Percentiles rank a stretch among this genome's conserved stretches.
phyloP scores from a whole-genome alignment of 2,113 vertebrate species.

The Nerophis ophidion region DNA sequence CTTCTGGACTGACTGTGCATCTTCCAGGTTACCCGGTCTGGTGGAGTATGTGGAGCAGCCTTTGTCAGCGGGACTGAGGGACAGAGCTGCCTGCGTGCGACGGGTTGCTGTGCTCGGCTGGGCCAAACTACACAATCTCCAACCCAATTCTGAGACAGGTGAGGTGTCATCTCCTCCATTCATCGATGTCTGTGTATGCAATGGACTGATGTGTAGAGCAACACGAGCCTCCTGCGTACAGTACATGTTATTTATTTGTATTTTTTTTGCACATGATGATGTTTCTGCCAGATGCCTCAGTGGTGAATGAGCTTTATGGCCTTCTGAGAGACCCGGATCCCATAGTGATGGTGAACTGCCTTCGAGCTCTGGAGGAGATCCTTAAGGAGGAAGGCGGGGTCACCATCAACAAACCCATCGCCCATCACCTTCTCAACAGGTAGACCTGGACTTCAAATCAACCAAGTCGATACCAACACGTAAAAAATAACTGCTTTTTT shows the following conservation, averaged over 20 bases:
- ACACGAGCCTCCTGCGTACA: not conserved
- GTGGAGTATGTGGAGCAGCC: conserved; percentile 91
- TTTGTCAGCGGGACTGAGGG: conserved; percentile 79
- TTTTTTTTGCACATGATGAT: not conserved
- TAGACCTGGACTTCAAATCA: conserved; percentile 39
- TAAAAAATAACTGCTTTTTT: too few species aligned
- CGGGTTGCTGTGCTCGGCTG: conserved; percentile 91
- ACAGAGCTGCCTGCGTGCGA: conserved; percentile 89
- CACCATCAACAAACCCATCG: conserved; percentile 94
- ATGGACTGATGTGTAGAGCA: too few species aligned
- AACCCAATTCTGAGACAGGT: conserved; percentile 83
- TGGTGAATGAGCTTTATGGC: conserved; percentile 94
- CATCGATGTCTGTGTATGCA: too few species aligned
- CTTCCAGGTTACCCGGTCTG: conserved; percentile 81
- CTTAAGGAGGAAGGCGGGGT: conserved; percentile 89
- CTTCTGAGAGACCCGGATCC: conserved; percentile 92
- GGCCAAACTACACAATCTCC: conserved; percentile 86
- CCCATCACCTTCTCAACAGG: conserved; percentile 97
- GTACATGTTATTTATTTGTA: not conserved
- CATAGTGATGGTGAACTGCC: conserved; percentile 92
- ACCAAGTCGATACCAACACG: not conserved
- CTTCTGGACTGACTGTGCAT: conserved; percentile 5
- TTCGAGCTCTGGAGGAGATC: conserved; percentile 92
- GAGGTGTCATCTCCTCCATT: not conserved
- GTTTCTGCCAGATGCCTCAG: conserved; percentile 71